Conservation (phyloP, 2,888 invertebrate species). For the Epinotia brunnichana region DNA sequence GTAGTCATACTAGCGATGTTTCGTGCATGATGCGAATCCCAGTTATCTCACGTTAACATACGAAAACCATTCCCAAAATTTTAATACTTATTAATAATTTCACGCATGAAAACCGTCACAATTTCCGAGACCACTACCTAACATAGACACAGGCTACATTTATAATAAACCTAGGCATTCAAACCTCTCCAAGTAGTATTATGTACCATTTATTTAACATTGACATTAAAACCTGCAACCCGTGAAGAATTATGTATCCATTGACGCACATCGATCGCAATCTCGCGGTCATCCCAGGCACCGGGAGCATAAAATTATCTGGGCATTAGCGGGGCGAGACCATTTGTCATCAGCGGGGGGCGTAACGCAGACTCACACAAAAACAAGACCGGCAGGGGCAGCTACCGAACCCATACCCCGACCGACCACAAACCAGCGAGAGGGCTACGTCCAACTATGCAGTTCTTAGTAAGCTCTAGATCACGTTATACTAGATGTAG, state of each 20-base stretch:
- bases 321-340: slow-evolving; percentile 79
- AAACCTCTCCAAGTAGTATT: slow-evolving; percentile 53
- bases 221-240: slow-evolving; percentile 62
- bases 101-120: no score
- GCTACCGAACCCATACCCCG: slow-evolving; percentile 4
- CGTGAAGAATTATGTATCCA: slow-evolving; percentile 75
- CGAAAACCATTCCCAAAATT: no score
- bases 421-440: background rate
- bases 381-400: slow-evolving; percentile 74
- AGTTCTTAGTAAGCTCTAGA: background rate
- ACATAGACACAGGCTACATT: background rate
- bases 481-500: background rate
- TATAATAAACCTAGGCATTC: slow-evolving; percentile 11
- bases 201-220: background rate
- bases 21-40: no score
- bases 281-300: slow-evolving; percentile 70
- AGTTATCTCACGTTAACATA: no score
- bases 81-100: no score
- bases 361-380: slow-evolving; percentile 82
- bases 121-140: background rate
- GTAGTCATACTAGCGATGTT: no score
- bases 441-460: background rate
- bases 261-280: slow-evolving; percentile 77
- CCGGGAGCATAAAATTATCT: slow-evolving; percentile 77
- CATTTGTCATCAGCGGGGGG: slow-evolving; percentile 81